These are phyloP conservation scores for Liposcelis brunnea DNA, from an alignment of 2,888 invertebrate genomes.

Conservation along the genomic window DNA sequence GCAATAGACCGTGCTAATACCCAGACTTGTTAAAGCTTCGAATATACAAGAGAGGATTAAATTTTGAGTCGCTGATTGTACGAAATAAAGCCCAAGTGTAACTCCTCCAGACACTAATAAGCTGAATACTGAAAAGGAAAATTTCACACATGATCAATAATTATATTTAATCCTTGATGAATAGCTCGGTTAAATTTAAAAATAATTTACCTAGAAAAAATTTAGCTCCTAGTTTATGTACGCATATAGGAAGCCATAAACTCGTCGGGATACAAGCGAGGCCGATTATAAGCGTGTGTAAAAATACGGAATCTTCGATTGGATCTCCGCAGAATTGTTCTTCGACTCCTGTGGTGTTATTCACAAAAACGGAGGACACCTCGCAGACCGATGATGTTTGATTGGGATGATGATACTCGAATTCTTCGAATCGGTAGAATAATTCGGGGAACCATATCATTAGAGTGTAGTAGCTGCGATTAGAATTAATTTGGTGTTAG, in stretches of 20 bases:
- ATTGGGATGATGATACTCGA: conserved; percentile 45
- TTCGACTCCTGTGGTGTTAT: conserved; percentile 24
- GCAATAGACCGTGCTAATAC: conserved; percentile 63
- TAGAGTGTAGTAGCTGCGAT: conserved; percentile 64
- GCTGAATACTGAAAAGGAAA: conserved; percentile 43
- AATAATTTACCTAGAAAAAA: conserved; percentile 66
- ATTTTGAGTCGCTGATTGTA: conserved; percentile 50
- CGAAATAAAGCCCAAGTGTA: conserved; percentile 58
- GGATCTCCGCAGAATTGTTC: conserved; percentile 43
- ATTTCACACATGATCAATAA: too few species aligned
- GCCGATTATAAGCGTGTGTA: conserved; percentile 63
- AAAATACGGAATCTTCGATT: conserved; percentile 48
- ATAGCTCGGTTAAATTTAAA: not conserved
- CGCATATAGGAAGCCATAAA: conserved; percentile 58
- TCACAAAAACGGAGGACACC: conserved; percentile 46
- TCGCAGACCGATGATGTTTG: conserved; percentile 57
- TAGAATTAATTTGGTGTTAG: conserved; percentile 12
- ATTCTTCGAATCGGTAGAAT: conserved; percentile 67
- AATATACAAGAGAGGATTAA: conserved; percentile 59
- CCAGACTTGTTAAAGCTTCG: conserved; percentile 61
- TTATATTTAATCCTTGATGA: not conserved
- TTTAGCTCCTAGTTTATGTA: conserved; percentile 62
- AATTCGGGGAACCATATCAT: conserved; percentile 88
- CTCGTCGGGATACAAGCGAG: conserved; percentile 66
- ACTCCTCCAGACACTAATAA: conserved; percentile 53